Percentiles rank a stretch among this genome's conserved stretches.
These are phyloP conservation scores for Drosophila leontia DNA, from an alignment of 1,140 invertebrate genomes.

Conservation along the genomic window DNA sequence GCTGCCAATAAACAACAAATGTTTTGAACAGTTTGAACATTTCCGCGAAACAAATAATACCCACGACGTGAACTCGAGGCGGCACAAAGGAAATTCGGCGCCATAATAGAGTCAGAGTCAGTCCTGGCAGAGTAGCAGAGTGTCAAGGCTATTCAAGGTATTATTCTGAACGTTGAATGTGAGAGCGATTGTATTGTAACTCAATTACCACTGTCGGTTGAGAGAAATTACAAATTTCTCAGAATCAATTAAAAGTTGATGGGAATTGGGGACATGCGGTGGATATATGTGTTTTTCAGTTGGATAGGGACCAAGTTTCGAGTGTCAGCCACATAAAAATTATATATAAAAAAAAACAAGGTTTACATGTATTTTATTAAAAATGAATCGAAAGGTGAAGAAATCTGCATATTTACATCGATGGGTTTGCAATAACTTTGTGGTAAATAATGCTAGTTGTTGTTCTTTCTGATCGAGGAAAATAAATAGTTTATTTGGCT, in stretches of 20 bases:
- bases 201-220: neutral
- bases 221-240: neutral
- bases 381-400: no score
- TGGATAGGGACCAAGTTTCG: neutral
- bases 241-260: slow-evolving; percentile 15
- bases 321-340: no score
- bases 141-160: slow-evolving; percentile 8
- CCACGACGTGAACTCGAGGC: neutral
- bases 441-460: neutral
- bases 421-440: neutral
- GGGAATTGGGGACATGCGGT: neutral
- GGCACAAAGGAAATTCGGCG: slow-evolving; percentile 1
- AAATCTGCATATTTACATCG: no score
- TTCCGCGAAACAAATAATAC: slow-evolving; percentile 12
- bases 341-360: no score
- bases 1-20: slow-evolving; percentile 79
- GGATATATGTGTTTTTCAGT: neutral
- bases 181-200: neutral
- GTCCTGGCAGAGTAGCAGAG: neutral
- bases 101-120: slow-evolving; percentile 13
- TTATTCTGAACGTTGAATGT: slow-evolving; percentile 1
- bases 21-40: slow-evolving; percentile 47
- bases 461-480: no score
- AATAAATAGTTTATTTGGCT: neutral
- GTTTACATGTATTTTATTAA: no score